A percentile compares a stretch with the other conserved stretches of the same genome.
Conservation (phyloP, 92 coral and sea anemone genomes). For the Porites lobata region DNA sequence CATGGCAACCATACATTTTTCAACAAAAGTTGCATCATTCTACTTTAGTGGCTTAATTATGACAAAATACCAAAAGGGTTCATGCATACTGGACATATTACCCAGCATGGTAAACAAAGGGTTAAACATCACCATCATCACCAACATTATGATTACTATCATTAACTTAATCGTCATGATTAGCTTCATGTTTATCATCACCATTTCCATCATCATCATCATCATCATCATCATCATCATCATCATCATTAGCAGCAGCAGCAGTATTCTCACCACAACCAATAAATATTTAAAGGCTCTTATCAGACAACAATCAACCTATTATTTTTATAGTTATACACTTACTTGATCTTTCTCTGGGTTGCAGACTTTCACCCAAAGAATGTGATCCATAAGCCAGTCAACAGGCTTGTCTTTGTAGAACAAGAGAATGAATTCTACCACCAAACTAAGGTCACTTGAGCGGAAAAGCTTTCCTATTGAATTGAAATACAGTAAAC, state of each 20-base stretch:
- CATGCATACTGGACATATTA: background rate
- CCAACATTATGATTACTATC: too few relatives aligned
- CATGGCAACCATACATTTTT: slow-evolving; percentile 36
- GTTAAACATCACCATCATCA: background rate
- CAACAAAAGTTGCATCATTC: slow-evolving; percentile 9
- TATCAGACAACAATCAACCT: background rate
- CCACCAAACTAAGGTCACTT: slow-evolving; percentile 82
- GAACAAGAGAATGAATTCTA: slow-evolving; percentile 95
- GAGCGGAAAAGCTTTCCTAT: slow-evolving; percentile 96
- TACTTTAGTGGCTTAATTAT: slow-evolving; percentile 6
- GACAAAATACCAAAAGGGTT: slow-evolving; percentile 13
- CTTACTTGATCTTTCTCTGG: slow-evolving; percentile 96
- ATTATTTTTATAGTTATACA: too few relatives aligned
- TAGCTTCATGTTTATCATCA: background rate
- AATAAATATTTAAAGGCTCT: background rate
- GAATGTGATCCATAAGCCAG: slow-evolving; percentile 96
- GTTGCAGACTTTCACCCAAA: slow-evolving; percentile 98
- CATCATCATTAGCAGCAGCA: background rate
- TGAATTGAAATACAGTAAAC: background rate
- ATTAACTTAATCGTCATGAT: too few relatives aligned
- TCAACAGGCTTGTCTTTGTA: slow-evolving; percentile 98
- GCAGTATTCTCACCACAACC: too few relatives aligned
- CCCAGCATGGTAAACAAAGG: slow-evolving; percentile 61
- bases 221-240: background rate
- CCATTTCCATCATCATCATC: background rate